Base-by-base conservation (phyloP, 2,113 vertebrate genomes). In the Istiophorus platypterus region DNA sequence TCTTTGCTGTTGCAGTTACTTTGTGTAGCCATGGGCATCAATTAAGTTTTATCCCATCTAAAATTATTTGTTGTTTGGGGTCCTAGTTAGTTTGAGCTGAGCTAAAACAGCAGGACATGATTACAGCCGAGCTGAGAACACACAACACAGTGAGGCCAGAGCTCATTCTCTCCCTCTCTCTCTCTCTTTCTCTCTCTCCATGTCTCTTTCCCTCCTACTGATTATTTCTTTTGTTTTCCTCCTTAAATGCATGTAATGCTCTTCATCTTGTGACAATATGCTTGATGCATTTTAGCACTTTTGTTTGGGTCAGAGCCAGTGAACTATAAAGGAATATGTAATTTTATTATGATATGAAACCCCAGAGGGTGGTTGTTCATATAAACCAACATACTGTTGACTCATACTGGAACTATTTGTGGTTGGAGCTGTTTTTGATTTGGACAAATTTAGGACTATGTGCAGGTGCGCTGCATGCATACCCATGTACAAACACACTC, bases 361-460 rank as follows among this genome's bases (percentile, higher is more conserved):
- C 70, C 76, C 78, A 74, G 74, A 56, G 85, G 80, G 82, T 81
- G 87, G 81, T 73, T 79, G 84, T 84, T 85, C 34, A 11, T 29
- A 24, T 51, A 65, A 72, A 76, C 82, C 72, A 88, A 81, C 82
- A 81, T 74, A 76, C 37, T 57, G 72, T 81, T 86, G 80, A 88
- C 85, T 90, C 91, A 90, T 74, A 54, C 69, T 70, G 77, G 69
- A 93, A 87, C 72, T 87, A 90, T 92, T 89, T 92, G 89, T 72
- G 88, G 89, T 87, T 59, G 68, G 75, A 88, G 72, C 88, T 93
- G 91, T 76, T 89, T 89, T 87, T 88, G 78, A 93, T 93, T 92
- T 85, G 78, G 52, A 80, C 81, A 69, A 57, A 87, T 85, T 72
- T 76, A 87, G 78, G 73, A 24, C 54, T 76, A 27, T 24, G 39